A percentile compares a stretch with the other conserved stretches of the same genome.
Conservation (phyloP, 2,113 vertebrate genomes). For the Mellivora capensis region DNA sequence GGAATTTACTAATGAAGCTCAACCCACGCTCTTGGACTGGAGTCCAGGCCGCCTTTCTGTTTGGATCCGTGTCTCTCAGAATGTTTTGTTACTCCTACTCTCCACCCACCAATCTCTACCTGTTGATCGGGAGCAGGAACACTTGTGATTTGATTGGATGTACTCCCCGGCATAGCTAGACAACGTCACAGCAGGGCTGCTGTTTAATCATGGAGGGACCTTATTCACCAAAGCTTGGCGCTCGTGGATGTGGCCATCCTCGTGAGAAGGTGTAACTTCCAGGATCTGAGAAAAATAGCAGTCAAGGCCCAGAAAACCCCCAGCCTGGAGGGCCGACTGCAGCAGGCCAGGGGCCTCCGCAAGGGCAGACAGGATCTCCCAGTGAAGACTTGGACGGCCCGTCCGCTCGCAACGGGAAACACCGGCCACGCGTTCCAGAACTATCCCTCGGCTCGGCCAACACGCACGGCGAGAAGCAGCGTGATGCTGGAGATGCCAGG, state of each 20-base stretch:
- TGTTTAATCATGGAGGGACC: conserved; percentile 9
- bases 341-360: background rate
- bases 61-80: background rate
- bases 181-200: conserved; percentile 31
- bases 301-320: background rate
- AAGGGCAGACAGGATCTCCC: background rate
- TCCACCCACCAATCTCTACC: background rate
- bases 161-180: background rate
- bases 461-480: background rate
- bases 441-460: background rate
- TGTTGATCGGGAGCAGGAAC: background rate
- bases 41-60: background rate
- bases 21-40: background rate
- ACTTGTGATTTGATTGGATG: conserved; percentile 2
- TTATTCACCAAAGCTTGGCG: background rate
- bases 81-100: background rate
- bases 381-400: background rate
- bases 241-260: background rate
- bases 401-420: background rate
- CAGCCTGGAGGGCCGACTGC: background rate
- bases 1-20: conserved; percentile 41
- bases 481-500: background rate
- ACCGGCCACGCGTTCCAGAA: background rate
- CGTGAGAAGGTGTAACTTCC: conserved; percentile 1
- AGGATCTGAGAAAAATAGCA: background rate